Conservation (phyloP, 2,888 invertebrate genomes). For the Hofmannophila pseudospretella region DNA sequence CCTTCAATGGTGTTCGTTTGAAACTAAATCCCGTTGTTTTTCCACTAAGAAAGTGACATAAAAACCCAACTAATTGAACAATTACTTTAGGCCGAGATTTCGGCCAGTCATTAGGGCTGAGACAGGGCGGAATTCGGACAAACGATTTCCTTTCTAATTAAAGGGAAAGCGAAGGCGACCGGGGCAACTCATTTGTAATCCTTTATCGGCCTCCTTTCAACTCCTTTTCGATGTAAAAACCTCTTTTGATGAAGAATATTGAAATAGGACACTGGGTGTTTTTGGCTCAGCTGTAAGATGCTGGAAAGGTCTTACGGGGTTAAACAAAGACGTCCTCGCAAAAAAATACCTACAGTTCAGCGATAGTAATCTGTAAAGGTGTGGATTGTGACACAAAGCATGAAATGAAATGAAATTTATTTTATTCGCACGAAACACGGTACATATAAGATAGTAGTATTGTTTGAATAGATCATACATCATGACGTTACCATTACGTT, state of each 20-base stretch:
- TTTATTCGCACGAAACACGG: no score
- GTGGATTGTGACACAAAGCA: no score
- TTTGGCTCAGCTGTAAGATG: no score
- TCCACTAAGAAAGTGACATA: neutral
- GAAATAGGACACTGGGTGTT: constrained; percentile 12
- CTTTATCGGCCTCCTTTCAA: constrained; percentile 44
- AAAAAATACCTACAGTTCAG: no score
- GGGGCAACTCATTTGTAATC: constrained; percentile 63
- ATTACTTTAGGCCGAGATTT: constrained; percentile 45
- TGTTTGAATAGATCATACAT: no score
- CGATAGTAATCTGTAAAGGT: no score
- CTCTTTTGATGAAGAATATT: constrained; percentile 27
- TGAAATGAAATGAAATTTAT: no score
- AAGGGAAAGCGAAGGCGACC: constrained; percentile 36
- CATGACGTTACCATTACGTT: no score
- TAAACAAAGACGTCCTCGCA: no score
- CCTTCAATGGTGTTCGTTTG: no score
- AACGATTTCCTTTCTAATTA: constrained; percentile 68
- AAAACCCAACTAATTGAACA: constrained; percentile 24
- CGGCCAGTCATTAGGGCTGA: constrained; percentile 47
- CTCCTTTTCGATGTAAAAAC: constrained; percentile 52
- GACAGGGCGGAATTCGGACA: constrained; percentile 51
- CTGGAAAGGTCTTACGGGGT: neutral
- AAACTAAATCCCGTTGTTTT: neutral
- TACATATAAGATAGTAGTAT: no score